Evolutionary conservation across 2,797 vertebrate genomes (phyloP), one percentile per base, ranked within the genome.

Genomic region (Etheostoma perlongum): DNA sequence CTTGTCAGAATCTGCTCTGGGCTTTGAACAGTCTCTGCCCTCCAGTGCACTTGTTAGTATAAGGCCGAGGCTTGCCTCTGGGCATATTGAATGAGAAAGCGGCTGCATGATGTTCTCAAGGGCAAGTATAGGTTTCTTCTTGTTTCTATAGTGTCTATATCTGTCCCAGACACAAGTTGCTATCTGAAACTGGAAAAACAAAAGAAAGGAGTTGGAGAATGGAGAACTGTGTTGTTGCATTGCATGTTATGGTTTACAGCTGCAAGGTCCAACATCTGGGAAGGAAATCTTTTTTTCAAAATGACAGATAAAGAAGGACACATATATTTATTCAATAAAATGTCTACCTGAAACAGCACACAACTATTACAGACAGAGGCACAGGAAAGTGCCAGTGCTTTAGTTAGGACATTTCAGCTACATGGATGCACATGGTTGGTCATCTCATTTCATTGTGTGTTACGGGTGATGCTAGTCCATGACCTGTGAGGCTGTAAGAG

Each of bases 31-130:
- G 33, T 33, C 69, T 74, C 46, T 72, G 49, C 66, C 79, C 78
- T 46, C 25, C 51, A 82, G 76, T 82, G 78, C 52, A 63, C 61
- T 82, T 86, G 83, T 83, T 80, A 64, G 71, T 78, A n/a, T 72
- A 54, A 58, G 74, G 25, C 10, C 27, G 33, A 81, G 78, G 62
- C 3, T 79, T 59, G 74, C 78, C 81, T 87, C 63, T 66, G 69
- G 89, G 69, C 78, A 80, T 51, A 19, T 76, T 53, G 59, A 58
- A 84, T 65, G 61, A 67, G 76, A 59, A 79, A 81, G 59, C 64
- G 76, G 27, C 74, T 68, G 46, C 47, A 72, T 27, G 54, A 61
- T 80, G 65, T 80, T 82, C 60, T 78, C 53, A 46, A 51, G 46
- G 18, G 13, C 23, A 51, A 27, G 47, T 44, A 60, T 44, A 13